phyloP scores from a whole-genome alignment of 2,113 vertebrate species.

The Charadrius vociferus region DNA sequence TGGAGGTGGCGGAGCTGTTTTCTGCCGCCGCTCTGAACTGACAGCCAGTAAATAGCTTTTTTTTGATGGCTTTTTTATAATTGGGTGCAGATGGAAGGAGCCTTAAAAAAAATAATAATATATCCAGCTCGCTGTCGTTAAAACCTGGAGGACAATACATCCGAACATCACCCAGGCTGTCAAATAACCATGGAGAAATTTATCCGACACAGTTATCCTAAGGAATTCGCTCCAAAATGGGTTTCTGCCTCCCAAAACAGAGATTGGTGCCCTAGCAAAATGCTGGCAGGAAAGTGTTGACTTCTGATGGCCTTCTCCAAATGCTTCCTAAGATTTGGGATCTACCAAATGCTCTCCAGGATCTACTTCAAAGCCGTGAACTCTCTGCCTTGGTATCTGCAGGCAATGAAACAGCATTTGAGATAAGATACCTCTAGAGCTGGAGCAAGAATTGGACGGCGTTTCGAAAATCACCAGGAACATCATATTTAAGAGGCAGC shows the following conservation, averaged over 20 bases:
- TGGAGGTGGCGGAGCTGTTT: background rate
- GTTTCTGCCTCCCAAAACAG: background rate
- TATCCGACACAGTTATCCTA: rapidly evolving
- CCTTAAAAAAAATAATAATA: background rate
- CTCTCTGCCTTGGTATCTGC: background rate
- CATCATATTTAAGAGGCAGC: background rate
- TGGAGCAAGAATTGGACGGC: background rate
- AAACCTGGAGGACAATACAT: slow-evolving; percentile 6
- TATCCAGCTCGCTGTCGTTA: background rate
- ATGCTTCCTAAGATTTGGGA: background rate
- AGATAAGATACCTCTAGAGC: background rate
- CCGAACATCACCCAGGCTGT: background rate
- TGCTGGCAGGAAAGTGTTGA: background rate
- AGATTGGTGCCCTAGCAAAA: background rate
- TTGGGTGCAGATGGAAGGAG: slow-evolving; percentile 31
- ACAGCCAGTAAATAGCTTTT: slow-evolving; percentile 47
- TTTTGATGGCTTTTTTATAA: slow-evolving; percentile 22
- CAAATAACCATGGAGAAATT: background rate
- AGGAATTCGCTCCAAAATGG: background rate
- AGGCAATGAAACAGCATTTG: background rate
- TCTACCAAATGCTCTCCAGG: background rate
- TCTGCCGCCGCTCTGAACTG: background rate
- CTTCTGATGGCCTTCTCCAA: background rate
- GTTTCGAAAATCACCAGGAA: background rate
- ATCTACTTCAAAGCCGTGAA: background rate